A percentile compares a stretch with the other conserved stretches of the same genome.
These are phyloP conservation scores for Hyalella azteca DNA, from an alignment of 2,888 invertebrate genomes.

Conservation along the genomic window DNA sequence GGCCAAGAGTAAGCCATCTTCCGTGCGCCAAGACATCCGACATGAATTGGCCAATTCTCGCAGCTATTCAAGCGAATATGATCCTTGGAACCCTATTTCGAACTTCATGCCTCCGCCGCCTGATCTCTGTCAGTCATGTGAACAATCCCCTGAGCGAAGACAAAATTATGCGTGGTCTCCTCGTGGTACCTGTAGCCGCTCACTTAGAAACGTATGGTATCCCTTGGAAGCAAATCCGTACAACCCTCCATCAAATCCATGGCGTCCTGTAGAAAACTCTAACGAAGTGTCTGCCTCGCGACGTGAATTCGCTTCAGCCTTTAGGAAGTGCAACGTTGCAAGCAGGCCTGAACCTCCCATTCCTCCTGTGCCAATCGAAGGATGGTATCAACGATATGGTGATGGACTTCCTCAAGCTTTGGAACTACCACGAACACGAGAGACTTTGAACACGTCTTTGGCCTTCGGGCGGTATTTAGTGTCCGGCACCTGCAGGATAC, in stretches of 20 bases:
- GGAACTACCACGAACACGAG: conserved; percentile 1
- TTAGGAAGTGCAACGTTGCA: background rate
- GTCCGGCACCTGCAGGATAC: conserved; percentile 27
- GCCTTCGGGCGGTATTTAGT: conserved; percentile 11
- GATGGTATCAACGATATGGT: conserved; percentile 17
- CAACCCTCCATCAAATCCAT: conserved; percentile 4
- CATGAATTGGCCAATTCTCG: conserved; percentile 6
- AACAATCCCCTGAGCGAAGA: background rate
- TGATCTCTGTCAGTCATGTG: background rate
- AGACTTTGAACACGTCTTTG: conserved; percentile 9
- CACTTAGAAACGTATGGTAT: background rate
- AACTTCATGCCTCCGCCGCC: background rate
- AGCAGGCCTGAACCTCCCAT: too few species aligned
- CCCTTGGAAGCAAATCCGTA: conserved; percentile 11
- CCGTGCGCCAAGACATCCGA: background rate
- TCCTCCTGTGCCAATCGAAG: background rate
- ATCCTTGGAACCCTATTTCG: conserved; percentile 12
- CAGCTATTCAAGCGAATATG: conserved; percentile 1
- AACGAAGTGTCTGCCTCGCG: background rate
- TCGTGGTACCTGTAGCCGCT: background rate
- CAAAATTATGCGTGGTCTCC: background rate
- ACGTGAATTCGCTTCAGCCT: background rate
- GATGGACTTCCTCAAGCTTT: conserved; percentile 16
- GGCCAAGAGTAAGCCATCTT: background rate
- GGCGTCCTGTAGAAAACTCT: conserved; percentile 3